These are phyloP conservation scores for Polyommatus iphigenia DNA, from an alignment of 2,888 invertebrate genomes.

Conservation along the genomic window DNA sequence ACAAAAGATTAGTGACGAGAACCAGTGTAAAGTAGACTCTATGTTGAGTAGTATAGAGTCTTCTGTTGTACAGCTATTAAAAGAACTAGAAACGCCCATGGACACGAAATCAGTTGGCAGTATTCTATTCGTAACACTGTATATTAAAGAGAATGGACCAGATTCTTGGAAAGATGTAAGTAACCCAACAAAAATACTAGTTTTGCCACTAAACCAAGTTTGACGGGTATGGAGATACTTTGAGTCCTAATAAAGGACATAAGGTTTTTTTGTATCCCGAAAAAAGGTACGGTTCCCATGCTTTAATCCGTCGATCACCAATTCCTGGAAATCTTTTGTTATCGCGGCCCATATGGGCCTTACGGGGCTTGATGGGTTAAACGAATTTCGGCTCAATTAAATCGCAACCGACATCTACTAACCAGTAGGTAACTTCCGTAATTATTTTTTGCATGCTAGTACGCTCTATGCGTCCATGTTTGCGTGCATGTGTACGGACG, in stretches of 20 bases:
- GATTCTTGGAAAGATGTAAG: slow-evolving; percentile 61
- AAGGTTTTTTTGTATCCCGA: too few relatives aligned
- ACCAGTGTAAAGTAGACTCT: slow-evolving; percentile 42
- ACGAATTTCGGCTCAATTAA: too few relatives aligned
- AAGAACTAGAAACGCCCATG: slow-evolving; percentile 79
- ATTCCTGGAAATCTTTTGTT: too few relatives aligned
- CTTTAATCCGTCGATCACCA: too few relatives aligned
- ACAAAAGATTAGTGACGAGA: slow-evolving; percentile 51
- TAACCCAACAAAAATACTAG: slow-evolving; percentile 32
- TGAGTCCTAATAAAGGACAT: background rate
- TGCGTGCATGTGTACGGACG: too few relatives aligned
- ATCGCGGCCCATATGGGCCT: too few relatives aligned
- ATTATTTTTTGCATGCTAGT: too few relatives aligned
- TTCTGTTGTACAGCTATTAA: slow-evolving; percentile 55
- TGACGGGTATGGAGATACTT: background rate
- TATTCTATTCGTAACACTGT: slow-evolving; percentile 75
- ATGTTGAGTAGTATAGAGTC: slow-evolving; percentile 47
- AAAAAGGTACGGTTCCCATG: too few relatives aligned
- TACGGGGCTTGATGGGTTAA: too few relatives aligned
- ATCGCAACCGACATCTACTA: too few relatives aligned
- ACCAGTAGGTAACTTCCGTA: too few relatives aligned
- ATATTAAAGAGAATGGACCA: slow-evolving; percentile 56
- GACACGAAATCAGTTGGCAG: slow-evolving; percentile 84
- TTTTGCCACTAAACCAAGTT: background rate
- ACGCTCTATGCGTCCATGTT: too few relatives aligned